These are phyloP conservation scores for Pseudomyrmex gracilis DNA, from an alignment of 1,140 invertebrate genomes.

Conservation along the genomic window DNA sequence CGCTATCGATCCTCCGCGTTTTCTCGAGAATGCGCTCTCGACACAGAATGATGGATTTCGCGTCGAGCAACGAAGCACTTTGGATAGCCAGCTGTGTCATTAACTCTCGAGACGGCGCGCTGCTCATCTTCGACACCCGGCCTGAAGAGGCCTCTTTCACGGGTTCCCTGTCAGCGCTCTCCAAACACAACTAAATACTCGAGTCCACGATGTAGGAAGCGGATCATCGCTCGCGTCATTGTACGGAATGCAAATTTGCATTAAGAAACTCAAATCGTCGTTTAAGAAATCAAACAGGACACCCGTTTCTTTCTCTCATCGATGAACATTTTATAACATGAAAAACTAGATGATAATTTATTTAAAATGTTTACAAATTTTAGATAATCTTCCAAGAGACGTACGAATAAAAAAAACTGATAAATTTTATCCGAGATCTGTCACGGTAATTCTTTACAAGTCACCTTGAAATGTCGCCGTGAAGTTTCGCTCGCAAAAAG, in stretches of 20 bases:
- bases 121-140: slow-evolving; percentile 44
- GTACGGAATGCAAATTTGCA: slow-evolving; percentile 22
- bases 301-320: background rate
- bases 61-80: slow-evolving; percentile 24
- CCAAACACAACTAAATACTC: slow-evolving; percentile 44
- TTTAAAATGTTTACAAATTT: too few relatives aligned
- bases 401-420: background rate
- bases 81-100: slow-evolving; percentile 49
- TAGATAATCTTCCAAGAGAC: background rate
- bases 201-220: slow-evolving; percentile 1
- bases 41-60: slow-evolving; percentile 18
- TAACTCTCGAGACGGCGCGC: slow-evolving; percentile 57
- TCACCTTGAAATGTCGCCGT: background rate
- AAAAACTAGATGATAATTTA: too few relatives aligned
- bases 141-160: slow-evolving; percentile 27
- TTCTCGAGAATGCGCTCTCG: slow-evolving; percentile 48
- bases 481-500: background rate
- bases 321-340: background rate
- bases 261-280: slow-evolving; percentile 15
- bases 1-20: slow-evolving; percentile 41
- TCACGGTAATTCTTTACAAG: background rate
- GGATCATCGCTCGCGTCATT: slow-evolving; percentile 17
- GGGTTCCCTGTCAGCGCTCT: slow-evolving; percentile 26
- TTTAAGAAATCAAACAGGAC: background rate
- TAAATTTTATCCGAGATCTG: background rate